phyloP scores from a whole-genome alignment of 2,888 invertebrate genomes.

The Epinotia bilunana region DNA sequence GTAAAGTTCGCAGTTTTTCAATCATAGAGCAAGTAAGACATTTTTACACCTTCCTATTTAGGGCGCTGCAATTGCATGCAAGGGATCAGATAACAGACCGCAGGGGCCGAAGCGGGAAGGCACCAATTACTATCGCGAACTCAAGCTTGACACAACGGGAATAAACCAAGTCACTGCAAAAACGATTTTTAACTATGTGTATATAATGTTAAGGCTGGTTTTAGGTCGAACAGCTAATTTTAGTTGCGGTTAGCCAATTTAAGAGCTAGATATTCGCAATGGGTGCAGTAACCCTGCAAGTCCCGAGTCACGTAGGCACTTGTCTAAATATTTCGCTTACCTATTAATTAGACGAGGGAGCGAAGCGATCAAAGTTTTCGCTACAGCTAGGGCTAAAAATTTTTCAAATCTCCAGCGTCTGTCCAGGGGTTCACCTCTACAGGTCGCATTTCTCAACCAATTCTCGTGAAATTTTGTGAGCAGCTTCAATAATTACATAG shows the following conservation, averaged over 20 bases:
- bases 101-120: slow-evolving; percentile 67
- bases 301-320: slow-evolving; percentile 56
- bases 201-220: slow-evolving; percentile 11
- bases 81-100: slow-evolving; percentile 59
- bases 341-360: neutral
- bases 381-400: too few species aligned
- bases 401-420: too few species aligned
- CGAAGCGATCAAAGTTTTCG: too few species aligned
- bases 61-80: slow-evolving; percentile 23
- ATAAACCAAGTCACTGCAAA: slow-evolving; percentile 33
- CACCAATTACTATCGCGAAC: slow-evolving; percentile 66
- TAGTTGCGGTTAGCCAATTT: slow-evolving; percentile 38
- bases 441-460: too few species aligned
- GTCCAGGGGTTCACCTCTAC: too few species aligned
- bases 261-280: slow-evolving; percentile 62
- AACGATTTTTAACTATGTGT: slow-evolving; percentile 43
- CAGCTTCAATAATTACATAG: too few species aligned
- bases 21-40: neutral
- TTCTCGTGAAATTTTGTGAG: too few species aligned
- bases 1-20: neutral
- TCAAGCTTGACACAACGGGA: slow-evolving; percentile 43
- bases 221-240: slow-evolving; percentile 27
- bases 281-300: slow-evolving; percentile 68
- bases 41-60: slow-evolving; percentile 45
- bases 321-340: neutral